Evolutionary conservation across 2,888 invertebrate species (phyloP).

Genomic region (Luperina nickerlii): DNA sequence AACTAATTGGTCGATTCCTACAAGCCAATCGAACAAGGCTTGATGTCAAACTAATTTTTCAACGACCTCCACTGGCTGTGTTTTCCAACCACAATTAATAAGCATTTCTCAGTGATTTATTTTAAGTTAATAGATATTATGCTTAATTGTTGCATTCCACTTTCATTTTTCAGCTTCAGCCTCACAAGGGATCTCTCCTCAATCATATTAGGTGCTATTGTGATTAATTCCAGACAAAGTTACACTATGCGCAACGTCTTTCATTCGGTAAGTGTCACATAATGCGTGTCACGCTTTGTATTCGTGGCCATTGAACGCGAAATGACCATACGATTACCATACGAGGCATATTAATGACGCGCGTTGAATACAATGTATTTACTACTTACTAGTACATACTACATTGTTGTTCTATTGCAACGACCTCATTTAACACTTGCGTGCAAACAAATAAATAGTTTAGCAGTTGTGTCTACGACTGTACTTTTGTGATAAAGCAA

Average conservation of each 20-base stretch:
- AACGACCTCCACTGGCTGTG: too few relatives aligned
- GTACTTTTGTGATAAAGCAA: constrained; percentile 7
- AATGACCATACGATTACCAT: constrained; percentile 63
- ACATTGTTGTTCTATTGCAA: constrained; percentile 32
- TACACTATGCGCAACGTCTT: constrained; percentile 10
- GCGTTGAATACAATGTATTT: constrained; percentile 40
- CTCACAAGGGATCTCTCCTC: background rate
- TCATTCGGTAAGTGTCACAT: constrained; percentile 26
- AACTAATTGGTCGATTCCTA: background rate
- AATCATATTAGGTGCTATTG: constrained; percentile 8
- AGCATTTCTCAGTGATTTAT: background rate
- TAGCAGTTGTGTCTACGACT: constrained; percentile 20
- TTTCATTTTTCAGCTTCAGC: constrained; percentile 2
- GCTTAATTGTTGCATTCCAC: background rate
- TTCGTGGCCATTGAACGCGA: constrained; percentile 52
- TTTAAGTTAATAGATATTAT: background rate
- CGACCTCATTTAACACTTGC: constrained; percentile 27
- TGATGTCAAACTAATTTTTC: background rate
- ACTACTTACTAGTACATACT: constrained; percentile 52
- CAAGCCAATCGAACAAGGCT: background rate
- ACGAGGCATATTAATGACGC: constrained; percentile 56
- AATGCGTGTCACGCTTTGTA: constrained; percentile 48
- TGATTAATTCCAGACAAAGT: constrained; percentile 7
- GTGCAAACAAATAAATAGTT: constrained; percentile 27
- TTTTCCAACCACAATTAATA: background rate